Evolutionary conservation across 2,113 vertebrate genomes (phyloP).

Genomic region (Sisor rabdophorus): DNA sequence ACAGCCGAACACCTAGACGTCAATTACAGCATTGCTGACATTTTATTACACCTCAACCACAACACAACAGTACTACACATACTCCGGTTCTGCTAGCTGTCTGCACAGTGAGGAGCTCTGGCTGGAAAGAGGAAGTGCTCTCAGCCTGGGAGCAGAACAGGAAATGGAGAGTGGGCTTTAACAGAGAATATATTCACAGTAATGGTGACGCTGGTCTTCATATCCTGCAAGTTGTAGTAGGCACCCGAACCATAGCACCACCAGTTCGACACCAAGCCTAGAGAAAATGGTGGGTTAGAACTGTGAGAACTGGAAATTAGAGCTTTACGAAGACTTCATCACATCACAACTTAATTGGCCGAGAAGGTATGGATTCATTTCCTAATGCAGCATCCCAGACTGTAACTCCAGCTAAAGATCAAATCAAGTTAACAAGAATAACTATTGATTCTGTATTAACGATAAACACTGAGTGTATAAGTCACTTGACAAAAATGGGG

Average conservation of each 20-base stretch:
- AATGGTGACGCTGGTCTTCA: not conserved
- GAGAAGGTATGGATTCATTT: not conserved
- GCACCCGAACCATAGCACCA: not conserved
- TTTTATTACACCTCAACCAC: conserved; percentile 61
- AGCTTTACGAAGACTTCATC: too few relatives aligned
- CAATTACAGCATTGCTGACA: conserved; percentile 62
- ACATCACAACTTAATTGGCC: too few relatives aligned
- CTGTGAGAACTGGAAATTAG: too few relatives aligned
- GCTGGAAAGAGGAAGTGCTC: not conserved
- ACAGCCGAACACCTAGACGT: conserved; percentile 59
- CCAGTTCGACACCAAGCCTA: not conserved
- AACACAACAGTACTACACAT: conserved; percentile 14
- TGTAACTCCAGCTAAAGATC: not conserved
- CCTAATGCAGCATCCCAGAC: not conserved
- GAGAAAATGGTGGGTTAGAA: not conserved
- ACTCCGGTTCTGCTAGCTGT: not conserved
- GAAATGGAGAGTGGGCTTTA: not conserved
- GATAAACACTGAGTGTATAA: not conserved
- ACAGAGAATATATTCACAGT: not conserved
- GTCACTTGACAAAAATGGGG: not conserved
- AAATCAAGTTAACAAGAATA: not conserved
- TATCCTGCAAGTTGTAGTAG: conserved; percentile 20
- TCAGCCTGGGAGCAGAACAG: not conserved
- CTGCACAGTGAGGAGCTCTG: not conserved
- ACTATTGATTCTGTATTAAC: not conserved